Conservation (phyloP, 2,797 vertebrate genomes). For the Crenuchus spilurus region DNA sequence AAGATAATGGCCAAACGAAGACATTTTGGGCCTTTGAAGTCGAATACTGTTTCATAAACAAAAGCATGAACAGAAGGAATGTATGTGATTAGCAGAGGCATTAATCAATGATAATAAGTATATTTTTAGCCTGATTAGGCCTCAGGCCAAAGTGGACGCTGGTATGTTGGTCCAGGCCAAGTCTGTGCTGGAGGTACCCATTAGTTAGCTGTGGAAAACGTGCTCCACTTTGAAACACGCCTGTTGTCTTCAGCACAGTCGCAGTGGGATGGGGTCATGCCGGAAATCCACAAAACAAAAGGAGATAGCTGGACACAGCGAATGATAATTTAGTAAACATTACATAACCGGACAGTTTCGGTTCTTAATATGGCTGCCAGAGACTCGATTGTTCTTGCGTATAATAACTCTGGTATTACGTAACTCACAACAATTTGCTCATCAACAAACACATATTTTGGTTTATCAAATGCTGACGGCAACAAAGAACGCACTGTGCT, state of each 20-base stretch:
- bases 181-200: conserved; percentile 32
- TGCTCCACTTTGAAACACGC: conserved; percentile 24
- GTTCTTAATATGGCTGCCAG: conserved; percentile 50
- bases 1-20: neutral
- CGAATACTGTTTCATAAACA: conserved; percentile 49
- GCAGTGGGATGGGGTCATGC: conserved; percentile 24
- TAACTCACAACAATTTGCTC: conserved; percentile 39
- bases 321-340: conserved; percentile 49
- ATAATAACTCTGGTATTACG: conserved; percentile 49
- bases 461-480: conserved; percentile 26
- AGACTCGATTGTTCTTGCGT: conserved; percentile 36
- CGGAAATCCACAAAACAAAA: conserved; percentile 40
- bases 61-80: conserved; percentile 45
- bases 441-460: conserved; percentile 36
- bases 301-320: conserved; percentile 29
- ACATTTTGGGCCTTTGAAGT: neutral
- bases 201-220: conserved; percentile 32
- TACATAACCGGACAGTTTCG: conserved; percentile 42
- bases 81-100: conserved; percentile 42
- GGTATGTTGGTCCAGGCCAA: conserved; percentile 27
- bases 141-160: conserved; percentile 33
- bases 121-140: conserved; percentile 53
- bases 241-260: conserved; percentile 35
- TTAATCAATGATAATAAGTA: conserved; percentile 43
- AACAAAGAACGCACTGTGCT: conserved; percentile 29